phyloP scores from a whole-genome alignment of 2,888 invertebrate genomes.

The Drosophila gaucha region DNA sequence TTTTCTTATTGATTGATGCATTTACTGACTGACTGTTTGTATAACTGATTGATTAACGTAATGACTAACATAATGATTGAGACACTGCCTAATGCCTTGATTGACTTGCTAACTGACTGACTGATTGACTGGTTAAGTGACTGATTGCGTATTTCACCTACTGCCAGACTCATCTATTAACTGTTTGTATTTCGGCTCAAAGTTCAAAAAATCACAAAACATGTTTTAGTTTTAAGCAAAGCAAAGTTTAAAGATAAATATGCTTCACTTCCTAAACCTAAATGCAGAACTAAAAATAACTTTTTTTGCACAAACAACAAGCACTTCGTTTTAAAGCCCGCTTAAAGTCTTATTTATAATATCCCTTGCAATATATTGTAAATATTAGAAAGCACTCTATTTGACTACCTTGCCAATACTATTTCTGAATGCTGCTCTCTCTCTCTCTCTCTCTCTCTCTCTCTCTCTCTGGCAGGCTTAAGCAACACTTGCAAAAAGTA shows the following conservation, averaged over 20 bases:
- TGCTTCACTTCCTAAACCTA: too few relatives aligned
- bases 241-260: background rate
- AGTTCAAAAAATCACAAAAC: background rate
- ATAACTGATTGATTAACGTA: too few relatives aligned
- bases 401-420: conserved; percentile 1
- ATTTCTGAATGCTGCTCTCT: background rate
- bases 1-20: too few relatives aligned
- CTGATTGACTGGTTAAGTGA: background rate
- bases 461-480: conserved; percentile 1
- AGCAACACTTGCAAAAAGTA: conserved; percentile 1
- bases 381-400: background rate
- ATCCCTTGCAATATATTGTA: conserved; percentile 1
- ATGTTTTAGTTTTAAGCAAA: background rate
- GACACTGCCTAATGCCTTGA: too few relatives aligned
- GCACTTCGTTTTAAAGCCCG: background rate
- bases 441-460: too few relatives aligned
- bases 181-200: too few relatives aligned
- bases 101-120: background rate
- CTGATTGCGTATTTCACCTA: background rate
- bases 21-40: too few relatives aligned
- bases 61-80: background rate
- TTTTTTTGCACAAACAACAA: background rate
- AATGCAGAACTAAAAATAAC: background rate
- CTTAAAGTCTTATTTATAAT: too few relatives aligned
- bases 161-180: background rate